Evolutionary conservation across 1,140 invertebrate genomes (phyloP).

Genomic region (Plodia interpunctella): DNA sequence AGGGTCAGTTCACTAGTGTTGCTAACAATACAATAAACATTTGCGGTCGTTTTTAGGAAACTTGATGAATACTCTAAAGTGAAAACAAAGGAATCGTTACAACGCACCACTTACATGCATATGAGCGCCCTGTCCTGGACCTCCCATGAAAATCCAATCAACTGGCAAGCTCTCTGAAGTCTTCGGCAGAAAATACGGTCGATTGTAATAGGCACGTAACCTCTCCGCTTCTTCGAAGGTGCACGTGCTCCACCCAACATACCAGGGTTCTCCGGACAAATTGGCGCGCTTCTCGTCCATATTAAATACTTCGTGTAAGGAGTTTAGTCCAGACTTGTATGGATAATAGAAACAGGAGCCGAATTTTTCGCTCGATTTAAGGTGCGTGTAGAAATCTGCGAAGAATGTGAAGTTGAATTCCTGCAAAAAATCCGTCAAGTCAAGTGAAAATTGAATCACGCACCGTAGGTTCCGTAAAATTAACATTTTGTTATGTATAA

Average conservation of each 20-base stretch:
- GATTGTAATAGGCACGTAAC: conserved; percentile 87
- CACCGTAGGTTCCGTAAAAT: too few relatives aligned
- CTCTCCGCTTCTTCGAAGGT: conserved; percentile 86
- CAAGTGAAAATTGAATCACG: too few relatives aligned
- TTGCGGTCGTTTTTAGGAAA: too few relatives aligned
- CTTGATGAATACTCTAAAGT: too few relatives aligned
- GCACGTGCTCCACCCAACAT: conserved; percentile 97
- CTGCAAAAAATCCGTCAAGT: conserved; percentile 49
- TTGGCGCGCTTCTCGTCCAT: conserved; percentile 84
- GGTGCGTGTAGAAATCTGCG: conserved; percentile 82
- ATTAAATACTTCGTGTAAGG: conserved; percentile 86
- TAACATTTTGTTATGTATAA: too few relatives aligned
- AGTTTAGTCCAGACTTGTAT: conserved; percentile 91
- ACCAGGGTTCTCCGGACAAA: conserved; percentile 86
- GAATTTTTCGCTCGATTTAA: conserved; percentile 74
- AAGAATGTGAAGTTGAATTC: conserved; percentile 88
- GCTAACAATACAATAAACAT: too few relatives aligned
- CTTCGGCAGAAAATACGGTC: conserved; percentile 92
- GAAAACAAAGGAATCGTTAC: background rate
- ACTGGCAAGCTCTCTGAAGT: conserved; percentile 90
- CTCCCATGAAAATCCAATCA: conserved; percentile 98
- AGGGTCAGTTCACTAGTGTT: too few relatives aligned
- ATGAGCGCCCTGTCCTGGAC: conserved; percentile 92
- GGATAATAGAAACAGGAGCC: conserved; percentile 93
- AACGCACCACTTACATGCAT: conserved; percentile 96